These are phyloP conservation scores for Sarcophilus harrisii DNA, from an alignment of 2,797 vertebrate species.

Conservation along the genomic window DNA sequence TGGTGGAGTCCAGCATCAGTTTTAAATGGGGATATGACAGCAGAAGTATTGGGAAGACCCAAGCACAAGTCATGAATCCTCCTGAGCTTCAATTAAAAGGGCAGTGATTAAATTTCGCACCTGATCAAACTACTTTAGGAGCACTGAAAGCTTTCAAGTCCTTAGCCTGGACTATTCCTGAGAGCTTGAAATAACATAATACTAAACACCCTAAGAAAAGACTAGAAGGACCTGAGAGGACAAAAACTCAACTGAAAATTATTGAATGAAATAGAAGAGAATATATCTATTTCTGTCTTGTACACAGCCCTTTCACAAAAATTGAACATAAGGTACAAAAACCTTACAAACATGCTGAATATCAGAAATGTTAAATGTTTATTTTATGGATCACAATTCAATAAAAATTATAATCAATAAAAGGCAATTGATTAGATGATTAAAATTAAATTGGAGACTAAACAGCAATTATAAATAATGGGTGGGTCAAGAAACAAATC, in stretches of 20 bases:
- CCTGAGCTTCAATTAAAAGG: neutral
- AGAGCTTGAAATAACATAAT: neutral
- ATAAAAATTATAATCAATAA: neutral
- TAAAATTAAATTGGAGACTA: neutral
- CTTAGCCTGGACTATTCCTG: neutral
- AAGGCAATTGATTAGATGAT: neutral
- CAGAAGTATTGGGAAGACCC: neutral
- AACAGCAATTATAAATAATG: neutral
- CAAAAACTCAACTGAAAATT: neutral
- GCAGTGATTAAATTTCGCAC: neutral
- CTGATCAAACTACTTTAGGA: neutral
- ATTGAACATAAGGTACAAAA: neutral
- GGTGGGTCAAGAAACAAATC: neutral
- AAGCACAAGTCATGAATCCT: neutral
- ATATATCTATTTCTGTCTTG: neutral
- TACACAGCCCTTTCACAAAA: neutral
- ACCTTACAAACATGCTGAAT: neutral
- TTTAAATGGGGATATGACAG: neutral
- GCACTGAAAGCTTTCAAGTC: neutral
- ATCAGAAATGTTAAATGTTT: neutral
- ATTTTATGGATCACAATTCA: neutral
- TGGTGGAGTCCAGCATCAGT: neutral
- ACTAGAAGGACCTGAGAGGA: neutral
- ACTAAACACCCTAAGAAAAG: neutral
- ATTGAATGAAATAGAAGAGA: neutral